Evolutionary conservation across 2,113 vertebrate genomes (phyloP), one percentile per base, ranked within the genome.

Genomic region (Stigmatopora argus): DNA sequence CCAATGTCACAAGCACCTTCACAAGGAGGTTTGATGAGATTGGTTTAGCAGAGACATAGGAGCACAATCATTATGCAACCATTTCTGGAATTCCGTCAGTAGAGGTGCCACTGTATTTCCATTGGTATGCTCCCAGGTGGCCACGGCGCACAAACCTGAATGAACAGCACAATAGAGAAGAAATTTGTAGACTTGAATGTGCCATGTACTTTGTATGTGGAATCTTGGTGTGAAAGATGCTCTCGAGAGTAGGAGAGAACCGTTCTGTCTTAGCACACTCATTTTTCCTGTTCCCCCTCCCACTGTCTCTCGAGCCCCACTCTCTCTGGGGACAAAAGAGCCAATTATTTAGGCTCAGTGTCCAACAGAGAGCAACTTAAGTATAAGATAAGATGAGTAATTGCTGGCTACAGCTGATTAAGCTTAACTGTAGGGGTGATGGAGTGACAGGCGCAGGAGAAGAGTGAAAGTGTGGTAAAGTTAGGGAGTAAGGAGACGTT

Each of bases 311-410:
- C 41, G 49, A 12, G 14, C 56, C 7, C 56, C 31, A 18, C 57
- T 59, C 1, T 23, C 19, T 53, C 13, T 23, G 3, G 49, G 70
- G 64, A 83, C 73, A 80, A 80, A 75, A 14, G 65, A 57, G 70
- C 51, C 74, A 73, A 80, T 86, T 81, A 83, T 83, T 86, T 75
- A 84, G 61, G 62, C 72, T 83, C 52, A 15, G 66, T 69, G 71
- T 77, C 78, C 78, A 62, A 63, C 71, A 0, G 70, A 66, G 77
- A 66, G 71, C 23, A 11, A 18, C 67, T 45, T 67, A 59, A 19
- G 61, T 41, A 41, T 41, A 41, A 41, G 38, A 41, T 41, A 41
- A 63, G 51, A 70, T 69, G 49, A 19, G 52, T 67, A 78, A 80
- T 62, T 57, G 9, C 71, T 66, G 41, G 56, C 65, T 52, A 77